phyloP scores from a whole-genome alignment of 2,797 vertebrate genomes.

The Sciaenops ocellatus region DNA sequence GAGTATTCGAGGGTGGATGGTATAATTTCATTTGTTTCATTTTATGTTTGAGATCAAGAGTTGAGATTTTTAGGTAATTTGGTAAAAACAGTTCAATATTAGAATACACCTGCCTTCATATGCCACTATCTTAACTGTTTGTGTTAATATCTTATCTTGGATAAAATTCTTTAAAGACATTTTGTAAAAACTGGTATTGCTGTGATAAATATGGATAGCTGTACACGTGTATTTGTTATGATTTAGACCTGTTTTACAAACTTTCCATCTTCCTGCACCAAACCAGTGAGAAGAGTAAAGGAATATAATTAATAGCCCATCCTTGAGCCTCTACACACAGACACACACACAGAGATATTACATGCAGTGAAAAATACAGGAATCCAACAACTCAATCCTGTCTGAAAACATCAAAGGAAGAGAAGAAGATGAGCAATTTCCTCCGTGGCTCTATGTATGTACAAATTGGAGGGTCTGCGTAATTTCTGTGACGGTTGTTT shows the following conservation, averaged over 20 bases:
- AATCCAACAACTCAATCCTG: slow-evolving; percentile 29
- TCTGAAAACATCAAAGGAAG: slow-evolving; percentile 37
- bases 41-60: background rate
- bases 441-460: slow-evolving; percentile 6
- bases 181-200: too few relatives aligned
- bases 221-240: too few relatives aligned
- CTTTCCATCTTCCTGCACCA: background rate
- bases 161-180: too few relatives aligned
- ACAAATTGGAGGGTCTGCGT: slow-evolving; percentile 7
- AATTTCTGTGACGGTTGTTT: slow-evolving; percentile 33
- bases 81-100: background rate
- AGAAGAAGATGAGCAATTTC: slow-evolving; percentile 50
- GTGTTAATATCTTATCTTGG: background rate
- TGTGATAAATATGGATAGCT: too few relatives aligned
- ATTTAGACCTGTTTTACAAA: background rate
- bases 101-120: background rate
- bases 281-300: background rate
- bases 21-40: background rate
- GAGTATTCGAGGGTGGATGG: background rate
- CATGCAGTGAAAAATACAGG: slow-evolving; percentile 12
- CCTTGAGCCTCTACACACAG: background rate
- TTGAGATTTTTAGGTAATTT: background rate
- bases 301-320: slow-evolving; percentile 4
- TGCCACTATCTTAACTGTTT: background rate
- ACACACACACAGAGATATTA: slow-evolving; percentile 5